Evolutionary conservation across 2,113 vertebrate species (phyloP).

Genomic region (Chamaetylas fuelleborni): DNA sequence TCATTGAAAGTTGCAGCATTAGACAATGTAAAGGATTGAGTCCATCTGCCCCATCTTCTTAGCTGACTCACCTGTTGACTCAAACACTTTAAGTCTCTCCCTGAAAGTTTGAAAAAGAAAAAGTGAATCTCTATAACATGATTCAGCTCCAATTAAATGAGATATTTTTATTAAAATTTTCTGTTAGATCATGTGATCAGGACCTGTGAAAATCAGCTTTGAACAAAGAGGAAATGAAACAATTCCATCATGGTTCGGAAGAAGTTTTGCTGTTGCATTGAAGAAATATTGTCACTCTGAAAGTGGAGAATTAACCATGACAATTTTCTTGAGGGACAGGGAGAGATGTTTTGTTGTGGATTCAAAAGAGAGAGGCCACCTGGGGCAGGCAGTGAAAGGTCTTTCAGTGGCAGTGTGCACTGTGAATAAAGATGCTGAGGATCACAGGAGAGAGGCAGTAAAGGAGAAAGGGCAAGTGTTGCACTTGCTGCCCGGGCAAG

Average conservation of each 20-base stretch:
- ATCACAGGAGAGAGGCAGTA: accelerated
- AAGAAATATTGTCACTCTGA: not conserved
- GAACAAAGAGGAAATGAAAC: not conserved
- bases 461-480: not conserved
- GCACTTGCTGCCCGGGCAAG: accelerated
- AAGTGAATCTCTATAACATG: not conserved
- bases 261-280: not conserved
- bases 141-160: not conserved
- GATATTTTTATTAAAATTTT: not conserved
- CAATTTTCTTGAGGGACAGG: not conserved
- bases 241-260: accelerated
- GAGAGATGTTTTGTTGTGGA: not conserved
- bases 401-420: not conserved
- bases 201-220: not conserved
- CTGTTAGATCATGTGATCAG: not conserved
- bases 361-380: not conserved
- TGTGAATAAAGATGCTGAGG: not conserved
- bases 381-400: not conserved
- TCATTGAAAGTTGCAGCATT: not conserved
- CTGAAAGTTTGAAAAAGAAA: not conserved
- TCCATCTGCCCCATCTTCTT: not conserved
- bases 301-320: not conserved
- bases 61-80: not conserved
- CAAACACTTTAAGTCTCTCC: not conserved
- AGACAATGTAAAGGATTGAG: not conserved